phyloP scores from a whole-genome alignment of 1,140 invertebrate species.

The Plodia interpunctella region DNA sequence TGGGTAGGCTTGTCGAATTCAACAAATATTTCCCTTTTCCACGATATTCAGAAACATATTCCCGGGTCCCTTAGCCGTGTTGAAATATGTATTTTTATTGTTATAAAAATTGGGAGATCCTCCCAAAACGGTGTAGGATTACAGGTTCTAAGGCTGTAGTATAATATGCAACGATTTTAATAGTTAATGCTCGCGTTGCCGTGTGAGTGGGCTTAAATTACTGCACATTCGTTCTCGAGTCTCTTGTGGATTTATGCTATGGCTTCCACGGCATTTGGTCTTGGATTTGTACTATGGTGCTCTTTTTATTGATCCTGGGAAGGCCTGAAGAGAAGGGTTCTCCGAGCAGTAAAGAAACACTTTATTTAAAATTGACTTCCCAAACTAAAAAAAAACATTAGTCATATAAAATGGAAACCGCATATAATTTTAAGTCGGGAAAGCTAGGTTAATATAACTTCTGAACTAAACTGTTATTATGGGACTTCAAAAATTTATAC shows the following conservation, averaged over 20 bases:
- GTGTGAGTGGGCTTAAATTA: constrained; percentile 62
- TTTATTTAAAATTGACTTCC: too few species aligned
- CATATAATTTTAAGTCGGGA: too few species aligned
- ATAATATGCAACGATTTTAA: constrained; percentile 74
- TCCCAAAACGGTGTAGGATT: constrained; percentile 31
- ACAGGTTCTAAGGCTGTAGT: constrained; percentile 48
- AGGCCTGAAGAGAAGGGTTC: too few species aligned
- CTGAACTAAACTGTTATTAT: too few species aligned
- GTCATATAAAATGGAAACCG: too few species aligned
- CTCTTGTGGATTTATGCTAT: background rate
- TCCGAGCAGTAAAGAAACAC: too few species aligned
- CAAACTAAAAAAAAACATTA: too few species aligned
- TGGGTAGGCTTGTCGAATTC: too few species aligned
- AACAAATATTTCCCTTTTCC: too few species aligned
- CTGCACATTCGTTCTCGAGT: constrained; percentile 57
- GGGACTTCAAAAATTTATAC: too few species aligned
- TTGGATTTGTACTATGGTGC: background rate
- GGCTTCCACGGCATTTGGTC: background rate
- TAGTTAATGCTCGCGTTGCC: constrained; percentile 66
- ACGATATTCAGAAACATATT: background rate
- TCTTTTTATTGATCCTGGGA: background rate
- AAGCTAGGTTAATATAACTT: too few species aligned
- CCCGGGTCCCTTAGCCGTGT: background rate
- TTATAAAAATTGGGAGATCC: constrained; percentile 26
- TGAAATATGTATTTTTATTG: constrained; percentile 18